Percentiles rank a stretch among this genome's conserved stretches.
Evolutionary conservation across 2,888 invertebrate species (phyloP).

Genomic region (Amblyjoppa proteus): DNA sequence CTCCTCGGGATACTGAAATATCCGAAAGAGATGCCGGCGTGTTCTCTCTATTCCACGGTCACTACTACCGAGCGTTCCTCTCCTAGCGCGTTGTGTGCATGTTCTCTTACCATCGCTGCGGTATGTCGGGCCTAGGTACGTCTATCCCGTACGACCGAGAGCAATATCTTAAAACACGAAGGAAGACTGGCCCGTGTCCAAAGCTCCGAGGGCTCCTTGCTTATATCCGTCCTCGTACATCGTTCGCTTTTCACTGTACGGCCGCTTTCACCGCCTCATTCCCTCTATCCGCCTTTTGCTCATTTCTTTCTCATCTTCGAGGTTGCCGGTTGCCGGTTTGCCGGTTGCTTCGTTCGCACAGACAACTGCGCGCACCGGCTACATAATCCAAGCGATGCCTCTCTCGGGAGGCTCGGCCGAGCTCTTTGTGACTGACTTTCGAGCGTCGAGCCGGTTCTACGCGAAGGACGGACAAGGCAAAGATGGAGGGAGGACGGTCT

Average conservation of each 20-base stretch:
- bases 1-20: constrained; percentile 46
- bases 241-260: constrained; percentile 56
- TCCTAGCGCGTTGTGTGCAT: constrained; percentile 5
- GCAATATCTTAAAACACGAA: constrained; percentile 82
- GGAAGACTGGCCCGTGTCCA: constrained; percentile 79
- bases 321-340: constrained; percentile 20
- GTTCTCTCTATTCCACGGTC: constrained; percentile 20
- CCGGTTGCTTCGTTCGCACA: constrained; percentile 21
- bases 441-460: constrained; percentile 23
- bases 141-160: constrained; percentile 71
- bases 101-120: constrained; percentile 25
- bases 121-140: constrained; percentile 49
- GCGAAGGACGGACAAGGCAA: constrained; percentile 20
- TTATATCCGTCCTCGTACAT: constrained; percentile 41
- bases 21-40: constrained; percentile 56
- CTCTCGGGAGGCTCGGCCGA: not conserved
- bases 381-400: constrained; percentile 19
- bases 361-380: constrained; percentile 32
- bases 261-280: constrained; percentile 30
- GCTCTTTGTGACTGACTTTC: constrained; percentile 45
- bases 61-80: not conserved
- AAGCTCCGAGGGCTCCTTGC: constrained; percentile 70
- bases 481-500: constrained; percentile 18
- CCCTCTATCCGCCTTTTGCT: constrained; percentile 38
- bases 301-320: constrained; percentile 44